A percentile compares a stretch with the other conserved stretches of the same genome.
phyloP scores from a whole-genome alignment of 2,797 vertebrate genomes.

The Melanotaenia pygmaea region DNA sequence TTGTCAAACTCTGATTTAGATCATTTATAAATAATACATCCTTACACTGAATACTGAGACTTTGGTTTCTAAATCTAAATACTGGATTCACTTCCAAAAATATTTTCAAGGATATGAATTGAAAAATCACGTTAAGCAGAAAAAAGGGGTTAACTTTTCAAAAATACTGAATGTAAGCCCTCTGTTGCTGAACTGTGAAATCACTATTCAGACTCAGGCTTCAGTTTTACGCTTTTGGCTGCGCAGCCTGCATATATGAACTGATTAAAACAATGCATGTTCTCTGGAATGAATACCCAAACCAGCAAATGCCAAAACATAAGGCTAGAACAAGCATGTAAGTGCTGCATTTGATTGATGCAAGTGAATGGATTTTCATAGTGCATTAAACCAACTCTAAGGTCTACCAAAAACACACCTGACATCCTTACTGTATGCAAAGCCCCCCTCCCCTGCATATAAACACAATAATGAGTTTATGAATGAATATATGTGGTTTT shows the following conservation, averaged over 20 bases:
- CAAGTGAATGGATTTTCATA: conserved; percentile 77
- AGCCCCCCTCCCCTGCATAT: conserved; percentile 66
- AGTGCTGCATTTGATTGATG: conserved; percentile 84
- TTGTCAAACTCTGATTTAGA: conserved; percentile 67
- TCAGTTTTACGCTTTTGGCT: conserved; percentile 79
- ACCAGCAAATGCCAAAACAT: conserved; percentile 74
- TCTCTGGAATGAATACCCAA: conserved; percentile 74
- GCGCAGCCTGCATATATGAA: conserved; percentile 82
- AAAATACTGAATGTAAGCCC: conserved; percentile 72
- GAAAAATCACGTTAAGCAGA: conserved; percentile 60
- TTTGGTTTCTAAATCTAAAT: conserved; percentile 82
- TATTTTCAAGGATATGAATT: conserved; percentile 51
- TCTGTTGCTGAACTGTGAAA: conserved; percentile 68
- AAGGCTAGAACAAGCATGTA: conserved; percentile 82
- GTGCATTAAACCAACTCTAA: conserved; percentile 82
- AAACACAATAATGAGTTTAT: conserved; percentile 75
- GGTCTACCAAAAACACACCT: conserved; percentile 78
- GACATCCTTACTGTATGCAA: conserved; percentile 76
- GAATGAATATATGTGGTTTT: conserved; percentile 77
- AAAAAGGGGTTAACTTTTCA: conserved; percentile 62
- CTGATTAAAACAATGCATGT: conserved; percentile 81
- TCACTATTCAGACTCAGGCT: conserved; percentile 66
- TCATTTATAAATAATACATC: conserved; percentile 65
- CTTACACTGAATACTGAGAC: conserved; percentile 74
- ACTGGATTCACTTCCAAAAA: conserved; percentile 68